phyloP scores from a whole-genome alignment of 2,888 invertebrate genomes.

The Dynastes tityus region DNA sequence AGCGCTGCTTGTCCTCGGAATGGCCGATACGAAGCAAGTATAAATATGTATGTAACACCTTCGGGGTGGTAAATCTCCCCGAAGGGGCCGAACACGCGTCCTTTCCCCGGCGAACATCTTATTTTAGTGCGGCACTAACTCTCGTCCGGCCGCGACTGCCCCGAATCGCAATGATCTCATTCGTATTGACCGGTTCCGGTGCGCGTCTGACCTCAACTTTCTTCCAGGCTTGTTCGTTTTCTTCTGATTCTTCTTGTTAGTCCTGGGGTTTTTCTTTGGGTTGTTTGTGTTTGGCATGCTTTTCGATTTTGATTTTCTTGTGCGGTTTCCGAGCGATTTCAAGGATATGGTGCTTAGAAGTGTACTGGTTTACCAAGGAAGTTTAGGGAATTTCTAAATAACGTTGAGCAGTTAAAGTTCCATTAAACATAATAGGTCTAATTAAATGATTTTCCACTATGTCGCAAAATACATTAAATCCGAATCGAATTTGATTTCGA shows the following conservation, averaged over 20 bases:
- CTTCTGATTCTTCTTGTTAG: slow-evolving; percentile 5
- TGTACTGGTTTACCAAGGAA: no score
- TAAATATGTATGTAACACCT: slow-evolving; percentile 46
- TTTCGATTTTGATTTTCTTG: not conserved
- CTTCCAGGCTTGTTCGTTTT: slow-evolving; percentile 19
- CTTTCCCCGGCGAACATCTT: slow-evolving; percentile 59
- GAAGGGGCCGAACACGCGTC: slow-evolving; percentile 60
- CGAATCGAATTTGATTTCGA: no score
- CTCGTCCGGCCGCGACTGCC: slow-evolving; percentile 58
- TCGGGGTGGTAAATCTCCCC: slow-evolving; percentile 51
- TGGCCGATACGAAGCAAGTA: not conserved
- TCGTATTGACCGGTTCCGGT: slow-evolving; percentile 59
- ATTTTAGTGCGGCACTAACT: slow-evolving; percentile 62
- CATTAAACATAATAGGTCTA: no score
- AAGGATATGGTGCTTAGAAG: no score
- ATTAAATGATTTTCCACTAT: no score
- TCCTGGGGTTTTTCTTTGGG: not conserved
- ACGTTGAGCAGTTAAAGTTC: no score
- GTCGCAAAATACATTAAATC: no score
- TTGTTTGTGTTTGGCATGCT: slow-evolving; percentile 6
- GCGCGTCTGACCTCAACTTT: slow-evolving; percentile 56
- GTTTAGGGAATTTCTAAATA: no score
- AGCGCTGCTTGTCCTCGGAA: not conserved
- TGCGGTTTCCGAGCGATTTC: not conserved
- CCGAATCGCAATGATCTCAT: slow-evolving; percentile 61